phyloP scores from a whole-genome alignment of 2,797 vertebrate genomes.

The Agapornis canus region DNA sequence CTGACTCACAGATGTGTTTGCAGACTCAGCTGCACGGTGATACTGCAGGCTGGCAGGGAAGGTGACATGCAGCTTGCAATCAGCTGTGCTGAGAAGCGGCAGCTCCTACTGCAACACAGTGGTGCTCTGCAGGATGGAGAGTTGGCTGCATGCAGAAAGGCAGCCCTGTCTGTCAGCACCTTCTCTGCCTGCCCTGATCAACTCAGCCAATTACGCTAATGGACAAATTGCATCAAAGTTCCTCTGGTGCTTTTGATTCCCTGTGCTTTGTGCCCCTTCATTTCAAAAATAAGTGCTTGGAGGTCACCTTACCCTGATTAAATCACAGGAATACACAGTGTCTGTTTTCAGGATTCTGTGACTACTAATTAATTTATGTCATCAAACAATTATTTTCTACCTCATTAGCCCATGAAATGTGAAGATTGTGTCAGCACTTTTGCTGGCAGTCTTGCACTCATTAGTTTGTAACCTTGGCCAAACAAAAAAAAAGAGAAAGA shows the following conservation, averaged over 20 bases:
- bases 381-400: constrained; percentile 68
- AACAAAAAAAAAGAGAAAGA: not conserved
- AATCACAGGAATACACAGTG: constrained; percentile 33
- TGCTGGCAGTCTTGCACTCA: not conserved
- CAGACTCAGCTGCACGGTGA: not conserved
- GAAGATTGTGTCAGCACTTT: constrained; percentile 53
- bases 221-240: not conserved
- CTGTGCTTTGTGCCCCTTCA: not conserved
- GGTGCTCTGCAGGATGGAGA: not conserved
- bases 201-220: constrained; percentile 28
- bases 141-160: not conserved
- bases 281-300: constrained; percentile 22
- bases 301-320: constrained; percentile 34
- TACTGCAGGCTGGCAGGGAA: not conserved
- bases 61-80: not conserved
- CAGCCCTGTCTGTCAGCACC: not conserved
- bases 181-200: not conserved
- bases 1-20: not conserved
- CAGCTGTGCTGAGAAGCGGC: not conserved
- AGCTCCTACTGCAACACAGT: accelerated
- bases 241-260: not conserved
- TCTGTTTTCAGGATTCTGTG: constrained; percentile 47
- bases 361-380: constrained; percentile 65
- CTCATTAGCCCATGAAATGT: constrained; percentile 55
- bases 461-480: constrained; percentile 51